These are phyloP conservation scores for Siniperca chuatsi DNA, from an alignment of 2,113 vertebrate genomes.

Conservation along the genomic window DNA sequence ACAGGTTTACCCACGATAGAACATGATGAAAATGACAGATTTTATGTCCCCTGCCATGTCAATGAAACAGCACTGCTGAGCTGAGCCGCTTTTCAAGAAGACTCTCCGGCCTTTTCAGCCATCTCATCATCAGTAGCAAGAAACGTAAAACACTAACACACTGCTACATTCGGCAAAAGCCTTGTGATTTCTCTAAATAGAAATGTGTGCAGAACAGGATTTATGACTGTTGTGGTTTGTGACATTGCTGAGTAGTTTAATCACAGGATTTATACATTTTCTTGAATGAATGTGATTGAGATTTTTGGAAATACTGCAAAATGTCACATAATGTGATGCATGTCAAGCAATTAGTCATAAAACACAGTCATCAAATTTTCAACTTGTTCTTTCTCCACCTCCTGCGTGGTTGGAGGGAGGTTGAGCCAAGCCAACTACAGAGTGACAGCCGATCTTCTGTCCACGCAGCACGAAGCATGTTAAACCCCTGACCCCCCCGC, in stretches of 20 bases:
- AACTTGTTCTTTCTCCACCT: constrained; percentile 71
- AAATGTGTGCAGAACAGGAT: constrained; percentile 19
- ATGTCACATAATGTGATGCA: constrained; percentile 48
- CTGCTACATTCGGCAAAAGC: constrained; percentile 4
- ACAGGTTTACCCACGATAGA: constrained; percentile 73
- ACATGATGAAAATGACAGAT: constrained; percentile 80
- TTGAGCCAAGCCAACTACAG: constrained; percentile 73
- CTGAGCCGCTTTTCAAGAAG: constrained; percentile 55
- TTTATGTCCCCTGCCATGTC: constrained; percentile 74
- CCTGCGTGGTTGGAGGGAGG: constrained; percentile 77
- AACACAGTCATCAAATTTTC: constrained; percentile 68
- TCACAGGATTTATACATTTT: neutral
- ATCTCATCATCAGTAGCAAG: constrained; percentile 31
- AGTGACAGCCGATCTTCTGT: constrained; percentile 82
- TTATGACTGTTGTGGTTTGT: neutral
- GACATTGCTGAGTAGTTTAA: constrained; percentile 3
- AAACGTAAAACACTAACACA: constrained; percentile 12
- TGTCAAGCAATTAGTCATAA: constrained; percentile 76
- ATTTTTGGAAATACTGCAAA: constrained; percentile 15
- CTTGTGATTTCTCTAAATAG: constrained; percentile 33
- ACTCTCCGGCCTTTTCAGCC: constrained; percentile 42
- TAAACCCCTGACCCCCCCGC: constrained; percentile 73
- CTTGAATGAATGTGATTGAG: constrained; percentile 4
- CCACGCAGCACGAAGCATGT: constrained; percentile 78
- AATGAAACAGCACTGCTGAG: constrained; percentile 62